Evolutionary conservation across 2,797 vertebrate species (phyloP).

Genomic region (Lithobates pipiens): DNA sequence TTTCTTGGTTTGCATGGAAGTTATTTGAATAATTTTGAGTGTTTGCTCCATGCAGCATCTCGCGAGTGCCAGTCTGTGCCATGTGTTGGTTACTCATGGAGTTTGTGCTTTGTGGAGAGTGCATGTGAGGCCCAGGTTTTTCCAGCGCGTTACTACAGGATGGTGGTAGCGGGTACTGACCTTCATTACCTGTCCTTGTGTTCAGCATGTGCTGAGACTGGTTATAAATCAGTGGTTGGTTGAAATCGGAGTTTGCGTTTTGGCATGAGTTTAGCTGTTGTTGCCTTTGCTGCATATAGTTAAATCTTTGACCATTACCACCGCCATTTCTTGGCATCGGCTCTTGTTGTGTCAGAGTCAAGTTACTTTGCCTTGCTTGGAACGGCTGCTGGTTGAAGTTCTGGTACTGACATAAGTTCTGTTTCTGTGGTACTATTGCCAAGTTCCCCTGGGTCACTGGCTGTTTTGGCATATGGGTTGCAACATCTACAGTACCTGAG

Average conservation of each 20-base stretch:
- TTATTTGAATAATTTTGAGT: constrained; percentile 79
- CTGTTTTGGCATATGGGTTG: constrained; percentile 75
- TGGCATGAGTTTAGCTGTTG: constrained; percentile 72
- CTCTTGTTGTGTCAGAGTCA: constrained; percentile 73
- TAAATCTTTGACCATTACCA: constrained; percentile 75
- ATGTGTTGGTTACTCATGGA: constrained; percentile 56
- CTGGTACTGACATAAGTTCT: constrained; percentile 85
- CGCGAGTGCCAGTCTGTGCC: constrained; percentile 71
- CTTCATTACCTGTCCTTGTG: constrained; percentile 71
- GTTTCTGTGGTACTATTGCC: constrained; percentile 85
- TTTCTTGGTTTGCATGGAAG: constrained; percentile 70
- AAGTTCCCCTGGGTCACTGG: constrained; percentile 83
- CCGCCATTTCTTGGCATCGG: constrained; percentile 76
- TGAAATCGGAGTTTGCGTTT: constrained; percentile 73
- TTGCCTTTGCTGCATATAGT: constrained; percentile 80
- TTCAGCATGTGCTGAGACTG: constrained; percentile 78
- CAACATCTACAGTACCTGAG: constrained; percentile 89
- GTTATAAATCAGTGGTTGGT: constrained; percentile 78
- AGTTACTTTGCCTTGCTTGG: constrained; percentile 73
- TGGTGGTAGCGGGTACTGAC: constrained; percentile 73
- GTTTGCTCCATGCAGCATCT: constrained; percentile 68
- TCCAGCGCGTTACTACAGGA: constrained; percentile 73
- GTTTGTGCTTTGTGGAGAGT: constrained; percentile 72
- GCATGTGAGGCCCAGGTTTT: constrained; percentile 69
- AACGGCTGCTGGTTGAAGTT: constrained; percentile 78